Evolutionary conservation across 1,140 invertebrate genomes (phyloP), one percentile per base, ranked within the genome.

Genomic region (Acyrthosiphon pisum): DNA sequence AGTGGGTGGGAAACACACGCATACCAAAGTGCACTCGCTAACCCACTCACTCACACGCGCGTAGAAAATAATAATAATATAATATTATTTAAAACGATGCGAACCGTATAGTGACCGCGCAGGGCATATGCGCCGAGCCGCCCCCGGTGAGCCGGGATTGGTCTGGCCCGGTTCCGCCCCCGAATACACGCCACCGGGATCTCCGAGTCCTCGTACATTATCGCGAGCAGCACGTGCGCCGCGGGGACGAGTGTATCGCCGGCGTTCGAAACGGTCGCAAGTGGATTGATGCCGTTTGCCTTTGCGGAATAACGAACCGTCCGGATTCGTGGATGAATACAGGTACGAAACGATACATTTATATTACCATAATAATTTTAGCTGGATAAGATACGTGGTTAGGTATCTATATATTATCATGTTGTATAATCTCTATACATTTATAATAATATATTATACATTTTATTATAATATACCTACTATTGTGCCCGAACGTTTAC

Each of bases 271-370:
- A 86, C 91, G 76, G 81, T 41, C 91, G 48, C 91, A 93, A 93
- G 91, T 93, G 91, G 20, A 84, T 37, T 56, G 81, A 53, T 50
- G 44, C 81, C 30, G 91, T 84, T 86, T 35, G 88, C 88, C n/a
- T 26, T 53, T 56, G 23, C 50, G 88, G 48, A 89, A 76, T n/a
- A 76, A 89, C 88, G 88, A 37, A 56, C 88, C 84, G 8, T 48
- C 88, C 23, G 20, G 30, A 41, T 44, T 93, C 81, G 91, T 93
- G 91, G 91, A 93, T 93, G 91, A 93, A 93, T 93, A 93, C 91
- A 86, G 91, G 91, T 92, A 94, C 41, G 30, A 53, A 26, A 89
- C 50, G 18, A 20, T 46, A 30, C 50, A n/a, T 44, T 44, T 4
- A 44, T 44, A 53, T 53, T 53, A 20, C 18, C 1, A 53, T 53